A percentile compares a stretch with the other conserved stretches of the same genome.
Evolutionary conservation across 2,888 invertebrate genomes (phyloP).

Genomic region (Phalera bucephala): DNA sequence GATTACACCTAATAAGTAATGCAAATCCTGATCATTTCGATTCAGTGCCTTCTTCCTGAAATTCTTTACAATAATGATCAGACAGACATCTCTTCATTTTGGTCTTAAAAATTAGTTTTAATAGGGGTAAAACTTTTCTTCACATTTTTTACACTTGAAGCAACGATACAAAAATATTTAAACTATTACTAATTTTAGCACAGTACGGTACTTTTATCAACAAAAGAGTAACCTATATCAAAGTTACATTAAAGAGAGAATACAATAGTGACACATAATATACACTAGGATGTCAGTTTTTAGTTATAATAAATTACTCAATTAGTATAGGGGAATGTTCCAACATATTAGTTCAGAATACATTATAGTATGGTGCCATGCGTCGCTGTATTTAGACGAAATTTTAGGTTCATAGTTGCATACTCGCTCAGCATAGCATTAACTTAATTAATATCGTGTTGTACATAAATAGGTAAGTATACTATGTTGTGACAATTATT

Average conservation of each 20-base stretch:
- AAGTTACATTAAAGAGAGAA: no score
- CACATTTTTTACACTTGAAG: no score
- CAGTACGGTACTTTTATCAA: no score
- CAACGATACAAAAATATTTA: no score
- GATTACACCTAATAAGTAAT: conserved; percentile 28
- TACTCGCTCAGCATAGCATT: conserved; percentile 24
- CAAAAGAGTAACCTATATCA: no score
- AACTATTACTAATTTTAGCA: no score
- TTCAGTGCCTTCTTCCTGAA: conserved; percentile 20
- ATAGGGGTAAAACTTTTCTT: no score
- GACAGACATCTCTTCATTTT: neutral
- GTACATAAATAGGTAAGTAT: conserved; percentile 30
- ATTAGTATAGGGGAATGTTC: neutral
- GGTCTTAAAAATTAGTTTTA: no score
- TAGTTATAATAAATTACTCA: neutral
- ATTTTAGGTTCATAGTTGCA: conserved; percentile 16
- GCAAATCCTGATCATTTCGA: conserved; percentile 17
- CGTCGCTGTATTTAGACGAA: conserved; percentile 25
- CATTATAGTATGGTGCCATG: conserved; percentile 37
- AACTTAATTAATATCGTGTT: conserved; percentile 20
- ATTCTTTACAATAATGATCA: conserved; percentile 4
- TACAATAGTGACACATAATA: no score
- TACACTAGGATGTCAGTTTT: neutral
- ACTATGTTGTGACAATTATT: conserved; percentile 14
- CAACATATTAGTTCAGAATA: neutral